These are phyloP conservation scores for Rhea americana DNA, from an alignment of 2,113 vertebrate species.

Conservation along the genomic window DNA sequence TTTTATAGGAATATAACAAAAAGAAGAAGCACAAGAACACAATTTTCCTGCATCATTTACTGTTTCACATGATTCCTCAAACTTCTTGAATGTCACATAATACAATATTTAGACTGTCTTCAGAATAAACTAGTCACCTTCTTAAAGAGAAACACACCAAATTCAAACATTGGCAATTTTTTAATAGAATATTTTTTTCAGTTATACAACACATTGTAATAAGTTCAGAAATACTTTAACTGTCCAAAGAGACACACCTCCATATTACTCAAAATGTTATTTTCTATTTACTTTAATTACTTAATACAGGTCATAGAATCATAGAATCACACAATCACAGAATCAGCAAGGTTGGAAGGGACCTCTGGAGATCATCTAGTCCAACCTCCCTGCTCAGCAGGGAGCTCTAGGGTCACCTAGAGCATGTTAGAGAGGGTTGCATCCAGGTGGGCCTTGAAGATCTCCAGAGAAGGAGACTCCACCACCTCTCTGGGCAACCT, in stretches of 20 bases:
- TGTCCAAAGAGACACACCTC: background rate
- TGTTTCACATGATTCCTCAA: background rate
- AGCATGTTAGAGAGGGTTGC: too few relatives aligned
- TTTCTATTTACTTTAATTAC: background rate
- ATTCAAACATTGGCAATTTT: background rate
- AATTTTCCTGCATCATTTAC: constrained; percentile 56
- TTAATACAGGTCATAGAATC: background rate
- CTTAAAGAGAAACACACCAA: background rate
- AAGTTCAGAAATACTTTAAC: background rate
- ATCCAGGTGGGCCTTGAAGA: too few relatives aligned
- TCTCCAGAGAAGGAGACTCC: too few relatives aligned
- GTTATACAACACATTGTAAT: background rate
- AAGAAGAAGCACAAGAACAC: background rate
- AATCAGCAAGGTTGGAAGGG: too few relatives aligned
- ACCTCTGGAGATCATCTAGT: too few relatives aligned
- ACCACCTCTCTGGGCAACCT: too few relatives aligned
- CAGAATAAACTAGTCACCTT: background rate
- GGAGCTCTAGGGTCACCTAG: too few relatives aligned
- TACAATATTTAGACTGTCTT: background rate
- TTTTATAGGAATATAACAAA: constrained; percentile 65
- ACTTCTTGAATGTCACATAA: background rate
- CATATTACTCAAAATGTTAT: background rate
- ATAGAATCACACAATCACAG: too few relatives aligned
- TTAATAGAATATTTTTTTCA: background rate
- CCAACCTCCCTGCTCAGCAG: too few relatives aligned